Percentiles rank a stretch among this genome's conserved stretches.
phyloP scores from a whole-genome alignment of 2,797 vertebrate species.

The Helostoma temminkii region DNA sequence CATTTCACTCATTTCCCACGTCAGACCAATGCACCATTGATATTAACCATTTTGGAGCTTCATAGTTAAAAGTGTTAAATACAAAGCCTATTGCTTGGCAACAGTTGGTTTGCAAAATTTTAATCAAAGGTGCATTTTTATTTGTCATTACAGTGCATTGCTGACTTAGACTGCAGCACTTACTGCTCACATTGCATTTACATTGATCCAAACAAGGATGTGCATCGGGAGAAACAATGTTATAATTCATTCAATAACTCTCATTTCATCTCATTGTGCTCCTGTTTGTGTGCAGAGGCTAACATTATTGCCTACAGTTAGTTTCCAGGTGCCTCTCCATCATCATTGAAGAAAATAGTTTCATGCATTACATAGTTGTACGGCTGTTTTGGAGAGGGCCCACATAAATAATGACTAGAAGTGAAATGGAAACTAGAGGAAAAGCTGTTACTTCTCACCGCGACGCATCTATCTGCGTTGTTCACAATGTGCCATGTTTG shows the following conservation, averaged over 20 bases:
- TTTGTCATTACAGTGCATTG: background rate
- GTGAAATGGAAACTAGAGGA: constrained; percentile 74
- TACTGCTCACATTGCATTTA: background rate
- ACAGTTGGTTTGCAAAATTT: too few species aligned
- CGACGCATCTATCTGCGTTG: constrained; percentile 39
- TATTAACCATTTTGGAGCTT: too few species aligned
- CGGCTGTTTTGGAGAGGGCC: constrained; percentile 55
- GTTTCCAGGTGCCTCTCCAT: constrained; percentile 58
- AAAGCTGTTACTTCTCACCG: constrained; percentile 74
- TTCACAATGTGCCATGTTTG: constrained; percentile 63
- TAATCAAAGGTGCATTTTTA: background rate
- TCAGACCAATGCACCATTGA: too few species aligned
- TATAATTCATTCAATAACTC: constrained; percentile 24
- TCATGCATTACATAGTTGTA: constrained; percentile 63
- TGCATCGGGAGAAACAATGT: constrained; percentile 17
- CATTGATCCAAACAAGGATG: constrained; percentile 33
- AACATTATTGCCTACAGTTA: constrained; percentile 55
- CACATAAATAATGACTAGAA: constrained; percentile 70
- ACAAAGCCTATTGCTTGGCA: too few species aligned
- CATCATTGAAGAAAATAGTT: constrained; percentile 69
- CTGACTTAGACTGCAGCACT: constrained; percentile 15
- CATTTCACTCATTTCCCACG: too few species aligned
- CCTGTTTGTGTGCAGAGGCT: constrained; percentile 30
- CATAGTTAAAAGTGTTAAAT: too few species aligned
- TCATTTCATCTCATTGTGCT: constrained; percentile 13